phyloP scores from a whole-genome alignment of 1,140 invertebrate species.

The Drosophila leontia region DNA sequence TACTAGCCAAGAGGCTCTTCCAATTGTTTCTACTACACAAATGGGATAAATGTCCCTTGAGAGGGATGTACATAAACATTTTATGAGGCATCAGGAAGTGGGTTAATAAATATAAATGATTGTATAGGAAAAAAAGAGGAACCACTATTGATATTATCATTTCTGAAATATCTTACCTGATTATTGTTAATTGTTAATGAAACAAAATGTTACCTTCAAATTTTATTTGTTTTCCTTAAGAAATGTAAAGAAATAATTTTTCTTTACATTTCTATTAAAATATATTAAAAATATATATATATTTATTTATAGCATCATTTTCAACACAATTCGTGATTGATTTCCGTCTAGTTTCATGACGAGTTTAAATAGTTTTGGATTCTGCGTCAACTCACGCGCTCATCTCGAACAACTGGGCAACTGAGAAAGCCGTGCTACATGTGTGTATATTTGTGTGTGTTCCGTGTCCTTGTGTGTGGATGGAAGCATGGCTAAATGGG shows the following conservation, averaged over 20 bases:
- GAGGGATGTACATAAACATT: not conserved
- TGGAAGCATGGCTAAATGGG: slow-evolving; percentile 6
- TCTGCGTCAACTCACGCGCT: slow-evolving; percentile 13
- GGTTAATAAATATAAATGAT: not conserved
- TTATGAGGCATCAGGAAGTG: not conserved
- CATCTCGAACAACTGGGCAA: slow-evolving; percentile 26
- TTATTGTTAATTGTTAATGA: not conserved
- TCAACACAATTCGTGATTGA: not conserved
- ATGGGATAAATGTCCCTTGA: not conserved
- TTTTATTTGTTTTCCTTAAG: no score
- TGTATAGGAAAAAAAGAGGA: no score
- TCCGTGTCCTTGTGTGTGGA: slow-evolving; percentile 15
- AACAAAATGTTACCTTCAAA: no score
- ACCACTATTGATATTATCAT: not conserved
- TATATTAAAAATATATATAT: no score
- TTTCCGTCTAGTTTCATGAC: not conserved
- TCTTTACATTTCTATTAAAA: no score
- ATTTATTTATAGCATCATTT: not conserved
- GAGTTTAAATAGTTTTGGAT: not conserved
- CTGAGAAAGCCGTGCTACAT: slow-evolving; percentile 10
- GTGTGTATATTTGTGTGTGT: slow-evolving; percentile 7
- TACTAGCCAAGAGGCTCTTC: not conserved
- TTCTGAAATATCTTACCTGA: not conserved
- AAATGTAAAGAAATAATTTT: no score
- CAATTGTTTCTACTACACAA: not conserved